Percentiles rank a stretch among this genome's conserved stretches.
Evolutionary conservation across 1,140 invertebrate genomes (phyloP).

Genomic region (Dolichoris vasculosae): DNA sequence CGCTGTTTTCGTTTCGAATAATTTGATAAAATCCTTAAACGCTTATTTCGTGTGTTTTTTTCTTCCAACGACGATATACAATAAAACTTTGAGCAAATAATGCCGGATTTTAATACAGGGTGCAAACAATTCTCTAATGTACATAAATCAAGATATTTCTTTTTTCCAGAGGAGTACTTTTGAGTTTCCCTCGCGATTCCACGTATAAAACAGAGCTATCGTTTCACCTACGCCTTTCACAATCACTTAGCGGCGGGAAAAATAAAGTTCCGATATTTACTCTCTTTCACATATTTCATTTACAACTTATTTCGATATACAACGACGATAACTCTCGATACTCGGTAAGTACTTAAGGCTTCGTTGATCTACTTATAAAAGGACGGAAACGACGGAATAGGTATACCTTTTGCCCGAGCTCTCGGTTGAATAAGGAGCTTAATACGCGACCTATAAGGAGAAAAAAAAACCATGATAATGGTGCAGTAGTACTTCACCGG

Average conservation of each 20-base stretch:
- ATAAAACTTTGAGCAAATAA: slow-evolving; percentile 3
- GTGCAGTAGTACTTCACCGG: not conserved
- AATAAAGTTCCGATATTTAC: slow-evolving; percentile 15
- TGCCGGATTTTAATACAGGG: not conserved
- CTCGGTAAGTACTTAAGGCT: slow-evolving; percentile 12
- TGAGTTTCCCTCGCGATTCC: not conserved
- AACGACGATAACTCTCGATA: slow-evolving; percentile 1
- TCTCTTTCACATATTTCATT: not conserved
- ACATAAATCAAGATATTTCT: not conserved
- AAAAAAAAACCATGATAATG: slow-evolving; percentile 19
- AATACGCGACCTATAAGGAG: slow-evolving; percentile 25
- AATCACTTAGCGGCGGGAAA: not conserved
- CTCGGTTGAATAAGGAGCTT: slow-evolving; percentile 10
- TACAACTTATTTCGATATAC: not conserved
- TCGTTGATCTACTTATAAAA: slow-evolving; percentile 10
- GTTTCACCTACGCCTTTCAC: not conserved
- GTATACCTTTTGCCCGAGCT: slow-evolving; percentile 5
- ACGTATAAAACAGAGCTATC: not conserved
- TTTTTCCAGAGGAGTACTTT: not conserved
- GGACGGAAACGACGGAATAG: not conserved
- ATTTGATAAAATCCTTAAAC: not conserved
- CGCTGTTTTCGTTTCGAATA: not conserved
- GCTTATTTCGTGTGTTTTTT: not conserved
- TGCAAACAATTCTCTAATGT: not conserved
- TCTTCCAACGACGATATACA: not conserved